phyloP scores from a whole-genome alignment of 1,140 invertebrate genomes.

The Sinella curviseta region DNA sequence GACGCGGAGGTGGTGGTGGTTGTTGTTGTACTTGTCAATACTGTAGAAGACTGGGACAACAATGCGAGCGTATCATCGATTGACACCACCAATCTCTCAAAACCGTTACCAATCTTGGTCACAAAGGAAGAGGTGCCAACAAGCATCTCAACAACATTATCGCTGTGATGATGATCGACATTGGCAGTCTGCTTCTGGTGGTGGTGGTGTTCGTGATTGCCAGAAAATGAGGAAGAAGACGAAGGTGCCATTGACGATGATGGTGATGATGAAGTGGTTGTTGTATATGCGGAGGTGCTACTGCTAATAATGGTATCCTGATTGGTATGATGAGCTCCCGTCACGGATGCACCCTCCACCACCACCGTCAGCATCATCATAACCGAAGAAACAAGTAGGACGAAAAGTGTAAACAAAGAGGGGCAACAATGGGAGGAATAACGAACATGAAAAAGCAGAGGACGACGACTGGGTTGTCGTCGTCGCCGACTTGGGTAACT shows the following conservation, averaged over 20 bases:
- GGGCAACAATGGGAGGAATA: not conserved
- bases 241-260: not conserved
- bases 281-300: too few species aligned
- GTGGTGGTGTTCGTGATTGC: not conserved
- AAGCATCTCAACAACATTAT: not conserved
- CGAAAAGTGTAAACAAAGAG: slow-evolving; percentile 4
- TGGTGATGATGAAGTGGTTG: not conserved
- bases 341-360: slow-evolving; percentile 9
- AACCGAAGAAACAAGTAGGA: not conserved
- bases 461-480: not conserved
- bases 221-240: not conserved
- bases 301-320: not conserved
- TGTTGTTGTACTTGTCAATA: not conserved
- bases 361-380: not conserved
- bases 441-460: not conserved
- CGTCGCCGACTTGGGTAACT: not conserved
- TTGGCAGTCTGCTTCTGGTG: not conserved
- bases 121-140: slow-evolving; percentile 32
- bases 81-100: slow-evolving; percentile 47
- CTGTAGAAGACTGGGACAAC: slow-evolving; percentile 27
- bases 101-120: slow-evolving; percentile 45
- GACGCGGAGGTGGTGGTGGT: not conserved
- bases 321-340: not conserved
- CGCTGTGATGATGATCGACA: not conserved
- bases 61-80: slow-evolving; percentile 46